phyloP scores from a whole-genome alignment of 2,797 vertebrate genomes.

The Lacerta viridis region DNA sequence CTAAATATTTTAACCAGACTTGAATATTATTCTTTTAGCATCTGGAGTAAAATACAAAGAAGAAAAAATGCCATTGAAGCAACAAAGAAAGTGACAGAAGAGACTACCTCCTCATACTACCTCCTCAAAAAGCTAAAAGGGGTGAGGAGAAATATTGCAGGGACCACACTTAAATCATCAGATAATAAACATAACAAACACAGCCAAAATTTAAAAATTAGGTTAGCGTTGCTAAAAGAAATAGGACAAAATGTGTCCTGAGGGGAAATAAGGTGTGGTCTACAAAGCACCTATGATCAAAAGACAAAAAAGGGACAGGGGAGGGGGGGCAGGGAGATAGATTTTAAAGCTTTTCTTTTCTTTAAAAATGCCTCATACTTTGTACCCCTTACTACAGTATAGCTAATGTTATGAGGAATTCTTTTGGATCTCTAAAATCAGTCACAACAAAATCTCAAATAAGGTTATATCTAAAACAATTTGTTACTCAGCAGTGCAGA shows the following conservation, averaged over 20 bases:
- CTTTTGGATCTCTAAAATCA: background rate
- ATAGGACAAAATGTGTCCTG: background rate
- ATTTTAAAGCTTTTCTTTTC: background rate
- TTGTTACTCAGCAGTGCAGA: background rate
- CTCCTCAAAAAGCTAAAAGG: background rate
- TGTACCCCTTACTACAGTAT: background rate
- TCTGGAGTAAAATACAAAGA: background rate
- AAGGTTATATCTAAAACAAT: background rate
- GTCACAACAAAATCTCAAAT: background rate
- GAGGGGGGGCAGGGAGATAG: background rate
- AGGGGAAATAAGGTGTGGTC: background rate
- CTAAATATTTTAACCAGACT: constrained; percentile 4
- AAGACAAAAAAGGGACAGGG: background rate
- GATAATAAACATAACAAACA: background rate
- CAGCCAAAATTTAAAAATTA: background rate
- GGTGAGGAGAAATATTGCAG: background rate
- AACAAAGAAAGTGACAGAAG: background rate
- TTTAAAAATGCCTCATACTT: too few relatives aligned
- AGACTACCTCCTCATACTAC: background rate
- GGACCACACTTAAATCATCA: background rate
- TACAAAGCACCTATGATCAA: background rate
- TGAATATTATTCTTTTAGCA: background rate
- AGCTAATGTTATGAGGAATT: background rate
- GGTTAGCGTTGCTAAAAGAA: background rate
- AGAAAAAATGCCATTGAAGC: constrained; percentile 1